Evolutionary conservation across 2,888 invertebrate genomes (phyloP).

Genomic region (Minunthozetes semirufus): DNA sequence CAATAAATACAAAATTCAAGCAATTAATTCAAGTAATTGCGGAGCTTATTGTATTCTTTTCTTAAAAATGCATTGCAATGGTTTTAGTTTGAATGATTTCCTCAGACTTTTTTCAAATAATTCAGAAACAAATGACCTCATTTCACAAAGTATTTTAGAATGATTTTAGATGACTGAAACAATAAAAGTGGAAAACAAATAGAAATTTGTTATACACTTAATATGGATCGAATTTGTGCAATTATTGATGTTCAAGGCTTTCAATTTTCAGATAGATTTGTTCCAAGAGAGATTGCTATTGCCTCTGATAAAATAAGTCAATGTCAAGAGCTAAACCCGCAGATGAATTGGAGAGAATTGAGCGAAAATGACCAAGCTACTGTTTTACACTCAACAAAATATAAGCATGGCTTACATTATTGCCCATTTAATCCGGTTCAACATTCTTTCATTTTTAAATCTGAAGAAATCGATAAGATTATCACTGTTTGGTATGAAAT

Average conservation of each 20-base stretch:
- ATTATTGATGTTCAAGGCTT: constrained; percentile 3
- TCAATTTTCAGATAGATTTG: background rate
- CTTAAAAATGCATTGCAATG: background rate
- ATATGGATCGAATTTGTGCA: background rate
- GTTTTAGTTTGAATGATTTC: background rate
- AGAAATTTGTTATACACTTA: background rate
- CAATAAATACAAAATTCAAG: background rate
- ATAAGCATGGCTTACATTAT: background rate
- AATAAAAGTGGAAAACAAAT: background rate
- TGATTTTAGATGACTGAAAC: background rate
- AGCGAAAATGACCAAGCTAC: background rate
- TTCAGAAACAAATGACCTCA: background rate
- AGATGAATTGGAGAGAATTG: background rate
- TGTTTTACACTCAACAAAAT: background rate
- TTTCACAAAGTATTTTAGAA: background rate
- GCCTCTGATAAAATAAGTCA: background rate
- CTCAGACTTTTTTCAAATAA: background rate
- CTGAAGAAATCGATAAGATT: background rate
- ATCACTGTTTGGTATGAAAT: background rate
- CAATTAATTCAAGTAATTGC: background rate
- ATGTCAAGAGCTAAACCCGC: background rate
- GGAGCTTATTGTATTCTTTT: background rate
- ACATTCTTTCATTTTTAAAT: background rate
- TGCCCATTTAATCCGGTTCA: background rate
- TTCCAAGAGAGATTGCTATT: background rate